These are phyloP conservation scores for Mamestra configurata DNA, from an alignment of 1,140 invertebrate species.

Conservation along the genomic window DNA sequence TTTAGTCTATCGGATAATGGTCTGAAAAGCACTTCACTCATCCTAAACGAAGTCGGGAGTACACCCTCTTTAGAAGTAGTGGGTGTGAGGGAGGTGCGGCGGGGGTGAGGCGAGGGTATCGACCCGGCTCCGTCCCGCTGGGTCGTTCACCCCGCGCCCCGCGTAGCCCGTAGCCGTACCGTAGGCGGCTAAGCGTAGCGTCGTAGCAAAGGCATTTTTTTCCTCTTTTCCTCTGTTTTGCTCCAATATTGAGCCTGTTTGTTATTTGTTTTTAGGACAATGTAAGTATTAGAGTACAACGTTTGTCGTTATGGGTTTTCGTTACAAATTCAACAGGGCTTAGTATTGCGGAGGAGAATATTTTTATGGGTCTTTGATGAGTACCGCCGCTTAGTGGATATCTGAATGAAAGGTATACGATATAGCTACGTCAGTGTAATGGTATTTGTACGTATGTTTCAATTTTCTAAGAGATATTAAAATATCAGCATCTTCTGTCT, in stretches of 20 bases:
- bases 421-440: neutral
- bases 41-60: slow-evolving; percentile 55
- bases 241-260: slow-evolving; percentile 47
- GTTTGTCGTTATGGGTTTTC: slow-evolving; percentile 45
- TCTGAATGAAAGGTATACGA: slow-evolving; percentile 6
- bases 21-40: slow-evolving; percentile 51
- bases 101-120: slow-evolving; percentile 69
- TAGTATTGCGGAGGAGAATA: slow-evolving; percentile 34
- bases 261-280: slow-evolving; percentile 52
- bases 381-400: slow-evolving; percentile 3
- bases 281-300: slow-evolving; percentile 50
- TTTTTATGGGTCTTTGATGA: slow-evolving; percentile 38
- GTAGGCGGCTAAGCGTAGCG: slow-evolving; percentile 66
- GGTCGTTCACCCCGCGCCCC: slow-evolving; percentile 78
- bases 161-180: slow-evolving; percentile 54
- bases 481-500: neutral
- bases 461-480: neutral
- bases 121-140: slow-evolving; percentile 71
- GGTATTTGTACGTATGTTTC: slow-evolving; percentile 2
- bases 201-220: slow-evolving; percentile 53
- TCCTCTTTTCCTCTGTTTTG: slow-evolving; percentile 40
- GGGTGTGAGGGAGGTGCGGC: slow-evolving; percentile 38
- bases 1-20: slow-evolving; percentile 52
- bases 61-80: slow-evolving; percentile 49
- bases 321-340: slow-evolving; percentile 48